A percentile compares a stretch with the other conserved stretches of the same genome.
Evolutionary conservation across 2,888 invertebrate species (phyloP).

Genomic region (Tricholauxania praeusta): DNA sequence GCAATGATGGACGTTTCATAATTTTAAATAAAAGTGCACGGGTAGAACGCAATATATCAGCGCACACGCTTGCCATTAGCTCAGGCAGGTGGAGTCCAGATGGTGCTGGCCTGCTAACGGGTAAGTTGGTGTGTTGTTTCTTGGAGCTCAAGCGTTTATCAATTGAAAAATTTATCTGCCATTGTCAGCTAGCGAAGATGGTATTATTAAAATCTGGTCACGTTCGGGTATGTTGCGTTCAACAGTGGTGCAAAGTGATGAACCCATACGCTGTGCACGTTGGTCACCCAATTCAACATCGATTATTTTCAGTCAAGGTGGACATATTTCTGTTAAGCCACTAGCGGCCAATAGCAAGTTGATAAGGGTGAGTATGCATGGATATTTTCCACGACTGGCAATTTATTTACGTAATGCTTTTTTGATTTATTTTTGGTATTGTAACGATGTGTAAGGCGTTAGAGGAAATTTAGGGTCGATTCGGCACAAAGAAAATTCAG

Average conservation of each 20-base stretch:
- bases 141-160: neutral
- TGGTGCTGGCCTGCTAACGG: constrained; percentile 89
- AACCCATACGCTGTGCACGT: constrained; percentile 85
- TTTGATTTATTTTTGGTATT: too few relatives aligned
- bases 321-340: constrained; percentile 77
- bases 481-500: too few relatives aligned
- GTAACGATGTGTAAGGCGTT: too few relatives aligned
- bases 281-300: constrained; percentile 83
- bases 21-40: constrained; percentile 90
- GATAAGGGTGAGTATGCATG: constrained; percentile 71
- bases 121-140: constrained; percentile 35
- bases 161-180: neutral
- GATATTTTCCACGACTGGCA: too few relatives aligned
- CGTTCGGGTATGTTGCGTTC: constrained; percentile 94
- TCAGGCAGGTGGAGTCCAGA: constrained; percentile 94
- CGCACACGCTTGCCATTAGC: constrained; percentile 91
- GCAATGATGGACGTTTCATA: constrained; percentile 91
- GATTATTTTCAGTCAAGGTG: constrained; percentile 78
- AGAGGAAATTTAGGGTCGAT: too few relatives aligned
- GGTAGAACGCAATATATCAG: constrained; percentile 92
- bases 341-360: constrained; percentile 81
- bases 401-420: too few relatives aligned
- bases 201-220: constrained; percentile 96
- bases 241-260: constrained; percentile 84
- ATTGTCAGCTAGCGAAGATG: constrained; percentile 92